Evolutionary conservation across 1,140 invertebrate genomes (phyloP).

Genomic region (Diorhabda elongata): DNA sequence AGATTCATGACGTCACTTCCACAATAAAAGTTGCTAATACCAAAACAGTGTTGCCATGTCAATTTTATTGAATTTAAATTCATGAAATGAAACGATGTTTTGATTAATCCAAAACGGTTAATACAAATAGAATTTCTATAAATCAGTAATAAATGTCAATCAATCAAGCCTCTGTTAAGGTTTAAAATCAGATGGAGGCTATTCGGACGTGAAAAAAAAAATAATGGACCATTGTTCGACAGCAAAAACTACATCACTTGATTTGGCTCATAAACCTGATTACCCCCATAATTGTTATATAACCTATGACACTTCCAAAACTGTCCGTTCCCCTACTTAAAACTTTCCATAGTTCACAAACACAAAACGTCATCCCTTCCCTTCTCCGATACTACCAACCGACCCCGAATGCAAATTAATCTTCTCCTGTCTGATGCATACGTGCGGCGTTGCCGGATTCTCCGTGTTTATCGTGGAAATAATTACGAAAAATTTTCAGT

Average conservation of each 20-base stretch:
- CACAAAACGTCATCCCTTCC: slow-evolving; percentile 12
- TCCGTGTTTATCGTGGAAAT: not conserved
- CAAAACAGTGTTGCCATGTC: too few species aligned
- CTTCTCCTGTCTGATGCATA: slow-evolving; percentile 14
- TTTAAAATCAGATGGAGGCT: too few species aligned
- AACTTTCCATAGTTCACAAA: slow-evolving; percentile 12
- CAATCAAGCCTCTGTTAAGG: too few species aligned
- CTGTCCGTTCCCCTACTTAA: slow-evolving; percentile 4
- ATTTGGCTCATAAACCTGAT: slow-evolving; percentile 16
- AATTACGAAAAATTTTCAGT: too few species aligned
- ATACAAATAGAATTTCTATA: too few species aligned
- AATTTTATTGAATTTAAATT: too few species aligned
- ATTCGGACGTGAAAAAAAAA: not conserved
- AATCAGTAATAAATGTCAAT: too few species aligned
- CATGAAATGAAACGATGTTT: too few species aligned
- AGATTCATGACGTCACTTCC: too few species aligned
- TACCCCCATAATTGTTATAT: slow-evolving; percentile 18
- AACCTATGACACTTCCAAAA: slow-evolving; percentile 16
- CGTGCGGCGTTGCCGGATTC: slow-evolving; percentile 4
- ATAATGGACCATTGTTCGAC: not conserved
- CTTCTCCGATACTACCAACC: not conserved
- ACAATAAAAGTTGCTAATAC: too few species aligned
- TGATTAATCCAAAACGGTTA: too few species aligned
- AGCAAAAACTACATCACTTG: slow-evolving; percentile 12
- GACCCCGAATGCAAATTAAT: slow-evolving; percentile 22